These are phyloP conservation scores for Polia nebulosa DNA, from an alignment of 2,888 invertebrate species.

Conservation along the genomic window DNA sequence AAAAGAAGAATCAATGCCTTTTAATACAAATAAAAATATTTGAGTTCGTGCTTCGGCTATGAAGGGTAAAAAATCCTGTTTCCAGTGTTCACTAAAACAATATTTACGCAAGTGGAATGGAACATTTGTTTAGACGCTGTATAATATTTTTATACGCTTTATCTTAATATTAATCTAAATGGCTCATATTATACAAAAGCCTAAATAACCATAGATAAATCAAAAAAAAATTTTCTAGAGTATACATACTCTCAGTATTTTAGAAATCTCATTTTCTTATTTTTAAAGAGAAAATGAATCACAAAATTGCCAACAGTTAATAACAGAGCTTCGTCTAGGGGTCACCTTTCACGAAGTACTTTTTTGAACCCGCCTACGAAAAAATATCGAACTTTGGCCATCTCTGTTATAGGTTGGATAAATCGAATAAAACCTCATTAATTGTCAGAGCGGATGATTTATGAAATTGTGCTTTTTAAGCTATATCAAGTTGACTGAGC, in stretches of 20 bases:
- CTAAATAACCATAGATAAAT: conserved; percentile 27
- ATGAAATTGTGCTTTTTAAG: conserved; percentile 17
- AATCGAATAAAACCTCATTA: conserved; percentile 51
- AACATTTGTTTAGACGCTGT: conserved; percentile 40
- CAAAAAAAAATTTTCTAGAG: conserved; percentile 19
- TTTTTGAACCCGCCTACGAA: conserved; percentile 39
- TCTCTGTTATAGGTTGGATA: conserved; percentile 19
- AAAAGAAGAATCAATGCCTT: conserved; percentile 23
- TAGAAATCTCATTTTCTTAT: conserved; percentile 33
- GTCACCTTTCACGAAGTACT: conserved; percentile 48
- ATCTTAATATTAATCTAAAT: conserved; percentile 48
- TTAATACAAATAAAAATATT: conserved; percentile 42
- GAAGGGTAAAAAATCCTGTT: conserved; percentile 18
- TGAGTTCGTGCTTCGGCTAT: conserved; percentile 12
- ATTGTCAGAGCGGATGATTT: conserved; percentile 45
- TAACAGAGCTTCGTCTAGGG: conserved; percentile 45
- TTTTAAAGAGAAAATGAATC: conserved; percentile 52
- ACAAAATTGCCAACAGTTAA: conserved; percentile 53
- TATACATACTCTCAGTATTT: conserved; percentile 40
- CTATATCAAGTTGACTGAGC: conserved; percentile 8
- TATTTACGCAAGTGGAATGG: conserved; percentile 26
- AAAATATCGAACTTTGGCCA: conserved; percentile 29
- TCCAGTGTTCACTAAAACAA: conserved; percentile 14
- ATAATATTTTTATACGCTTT: conserved; percentile 36
- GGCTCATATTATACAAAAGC: conserved; percentile 13